phyloP scores from a whole-genome alignment of 2,888 invertebrate species.

The Sialis lutaria region DNA sequence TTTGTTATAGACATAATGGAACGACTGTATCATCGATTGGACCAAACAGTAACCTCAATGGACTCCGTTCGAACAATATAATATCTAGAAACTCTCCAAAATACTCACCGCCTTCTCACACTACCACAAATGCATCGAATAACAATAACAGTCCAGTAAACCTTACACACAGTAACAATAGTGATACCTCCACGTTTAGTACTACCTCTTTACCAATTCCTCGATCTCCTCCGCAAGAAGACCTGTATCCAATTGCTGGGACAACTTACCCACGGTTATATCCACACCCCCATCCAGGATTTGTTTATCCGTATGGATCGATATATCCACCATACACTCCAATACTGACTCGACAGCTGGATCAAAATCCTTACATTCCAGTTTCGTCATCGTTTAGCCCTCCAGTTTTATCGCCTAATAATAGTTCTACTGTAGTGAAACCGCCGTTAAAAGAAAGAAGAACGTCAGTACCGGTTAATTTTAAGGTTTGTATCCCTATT shows the following conservation, averaged over 20 bases:
- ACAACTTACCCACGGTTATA: conserved; percentile 18
- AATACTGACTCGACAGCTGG: conserved; percentile 21
- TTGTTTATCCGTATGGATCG: conserved; percentile 12
- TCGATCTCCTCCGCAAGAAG: conserved; percentile 2
- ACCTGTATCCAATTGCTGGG: conserved; percentile 12
- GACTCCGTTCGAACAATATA: not conserved
- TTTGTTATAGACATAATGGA: conserved; percentile 7
- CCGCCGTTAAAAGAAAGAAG: conserved; percentile 17
- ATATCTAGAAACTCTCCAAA: conserved; percentile 16
- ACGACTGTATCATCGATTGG: conserved; percentile 1
- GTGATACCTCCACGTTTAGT: conserved; percentile 15
- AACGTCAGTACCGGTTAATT: conserved; percentile 26
- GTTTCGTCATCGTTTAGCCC: conserved; percentile 17
- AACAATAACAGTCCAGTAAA: conserved; percentile 22
- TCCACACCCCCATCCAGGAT: conserved; percentile 7
- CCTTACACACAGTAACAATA: conserved; percentile 22
- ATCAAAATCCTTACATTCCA: conserved; percentile 21
- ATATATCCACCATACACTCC: conserved; percentile 19
- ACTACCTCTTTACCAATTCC: not conserved
- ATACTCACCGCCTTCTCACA: conserved; percentile 20
- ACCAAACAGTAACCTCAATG: not conserved
- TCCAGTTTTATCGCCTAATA: conserved; percentile 20
- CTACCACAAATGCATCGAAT: conserved; percentile 8
- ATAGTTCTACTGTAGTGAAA: conserved; percentile 21
- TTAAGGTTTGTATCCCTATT: conserved; percentile 14